These are phyloP conservation scores for Pantherophis alleghaniensis DNA, from an alignment of 2,797 vertebrate species.

Conservation along the genomic window DNA sequence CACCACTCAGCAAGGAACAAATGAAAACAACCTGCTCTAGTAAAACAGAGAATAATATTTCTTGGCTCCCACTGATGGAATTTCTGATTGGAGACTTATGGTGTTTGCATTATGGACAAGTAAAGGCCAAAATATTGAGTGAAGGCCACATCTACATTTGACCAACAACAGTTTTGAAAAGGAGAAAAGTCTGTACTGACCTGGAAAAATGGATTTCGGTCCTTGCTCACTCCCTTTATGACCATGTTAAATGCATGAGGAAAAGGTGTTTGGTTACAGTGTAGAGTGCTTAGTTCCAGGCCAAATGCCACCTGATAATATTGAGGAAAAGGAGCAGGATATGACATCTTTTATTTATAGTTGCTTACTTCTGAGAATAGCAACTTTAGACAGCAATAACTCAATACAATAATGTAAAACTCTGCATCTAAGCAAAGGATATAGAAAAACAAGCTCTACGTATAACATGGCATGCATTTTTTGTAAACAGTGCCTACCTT, in stretches of 20 bases:
- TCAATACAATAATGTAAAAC: not conserved
- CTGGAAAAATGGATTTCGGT: constrained; percentile 58
- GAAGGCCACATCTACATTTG: not conserved
- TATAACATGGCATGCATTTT: not conserved
- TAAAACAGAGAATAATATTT: not conserved
- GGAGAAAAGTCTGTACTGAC: constrained; percentile 46
- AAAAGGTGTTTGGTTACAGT: constrained; percentile 69
- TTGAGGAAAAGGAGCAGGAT: not conserved
- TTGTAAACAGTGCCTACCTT: not conserved
- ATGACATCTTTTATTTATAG: not conserved
- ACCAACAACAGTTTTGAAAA: not conserved
- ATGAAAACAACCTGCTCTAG: not conserved
- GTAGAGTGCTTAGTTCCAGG: constrained; percentile 80
- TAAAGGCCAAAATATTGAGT: not conserved
- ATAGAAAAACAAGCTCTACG: not conserved
- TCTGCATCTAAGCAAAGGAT: not conserved
- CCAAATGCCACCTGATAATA: constrained; percentile 83
- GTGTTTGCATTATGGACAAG: not conserved
- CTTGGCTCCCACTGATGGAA: not conserved
- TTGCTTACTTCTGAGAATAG: not conserved
- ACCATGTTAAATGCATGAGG: constrained; percentile 75
- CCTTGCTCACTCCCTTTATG: constrained; percentile 62
- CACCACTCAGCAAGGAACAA: not conserved
- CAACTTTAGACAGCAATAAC: not conserved
- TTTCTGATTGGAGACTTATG: not conserved